phyloP scores from a whole-genome alignment of 1,140 invertebrate genomes.

The Drosophila truncata region DNA sequence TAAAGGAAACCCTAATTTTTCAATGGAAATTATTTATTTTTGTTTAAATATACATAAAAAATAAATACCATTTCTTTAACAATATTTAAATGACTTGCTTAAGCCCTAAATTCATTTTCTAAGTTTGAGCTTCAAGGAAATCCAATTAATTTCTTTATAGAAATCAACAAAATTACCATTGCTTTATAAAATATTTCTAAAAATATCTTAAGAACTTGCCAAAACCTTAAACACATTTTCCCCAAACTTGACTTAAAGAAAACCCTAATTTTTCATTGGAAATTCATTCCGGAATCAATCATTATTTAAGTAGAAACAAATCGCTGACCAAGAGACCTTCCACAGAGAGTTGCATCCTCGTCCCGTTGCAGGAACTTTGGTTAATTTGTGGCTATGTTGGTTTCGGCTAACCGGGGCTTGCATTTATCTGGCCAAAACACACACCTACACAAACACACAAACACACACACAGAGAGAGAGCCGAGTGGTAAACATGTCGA shows the following conservation, averaged over 20 bases:
- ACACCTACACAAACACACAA: slow-evolving; percentile 7
- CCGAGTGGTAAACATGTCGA: slow-evolving; percentile 43
- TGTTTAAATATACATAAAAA: too few species aligned
- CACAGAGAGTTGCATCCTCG: not conserved
- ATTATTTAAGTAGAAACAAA: slow-evolving; percentile 19
- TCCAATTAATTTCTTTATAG: too few species aligned
- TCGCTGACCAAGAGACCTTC: slow-evolving; percentile 4
- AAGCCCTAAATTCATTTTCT: too few species aligned
- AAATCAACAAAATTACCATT: too few species aligned
- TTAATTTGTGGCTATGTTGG: slow-evolving; percentile 51
- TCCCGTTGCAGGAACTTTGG: slow-evolving; percentile 16
- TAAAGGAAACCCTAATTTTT: not conserved
- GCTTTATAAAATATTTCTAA: too few species aligned
- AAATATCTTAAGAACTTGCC: not conserved
- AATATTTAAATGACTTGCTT: too few species aligned
- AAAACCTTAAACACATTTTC: not conserved
- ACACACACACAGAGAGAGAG: not conserved
- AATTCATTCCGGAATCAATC: slow-evolving; percentile 4
- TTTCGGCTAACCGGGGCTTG: slow-evolving; percentile 3
- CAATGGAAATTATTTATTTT: too few species aligned
- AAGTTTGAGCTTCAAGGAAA: too few species aligned
- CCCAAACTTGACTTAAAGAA: not conserved
- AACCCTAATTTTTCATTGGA: not conserved
- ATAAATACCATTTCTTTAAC: too few species aligned
- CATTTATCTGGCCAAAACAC: slow-evolving; percentile 29